A percentile compares a stretch with the other conserved stretches of the same genome.
phyloP scores from a whole-genome alignment of 92 coral and sea anemone genomes.

The Epizoanthus stellaris region DNA sequence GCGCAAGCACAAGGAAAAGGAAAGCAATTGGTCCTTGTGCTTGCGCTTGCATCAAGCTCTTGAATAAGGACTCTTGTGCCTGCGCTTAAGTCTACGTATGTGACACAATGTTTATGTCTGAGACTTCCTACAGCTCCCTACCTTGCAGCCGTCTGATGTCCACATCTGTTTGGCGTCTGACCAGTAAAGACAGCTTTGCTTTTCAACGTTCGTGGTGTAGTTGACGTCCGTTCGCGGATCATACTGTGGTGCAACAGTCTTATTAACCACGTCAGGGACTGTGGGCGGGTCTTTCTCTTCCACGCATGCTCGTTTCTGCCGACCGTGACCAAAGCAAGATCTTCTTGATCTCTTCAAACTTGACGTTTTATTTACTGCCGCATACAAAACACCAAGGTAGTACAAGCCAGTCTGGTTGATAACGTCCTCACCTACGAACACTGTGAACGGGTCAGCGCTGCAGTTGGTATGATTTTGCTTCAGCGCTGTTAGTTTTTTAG shows the following conservation, averaged over 20 bases:
- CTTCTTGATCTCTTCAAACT: constrained; percentile 16
- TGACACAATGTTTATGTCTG: neutral
- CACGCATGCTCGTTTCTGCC: constrained; percentile 35
- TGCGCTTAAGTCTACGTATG: no score
- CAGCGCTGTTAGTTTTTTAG: neutral
- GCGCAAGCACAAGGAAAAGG: no score
- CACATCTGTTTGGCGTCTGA: constrained; percentile 16
- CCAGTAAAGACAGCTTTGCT: constrained; percentile 39
- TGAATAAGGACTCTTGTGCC: no score
- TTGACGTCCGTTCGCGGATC: constrained; percentile 28
- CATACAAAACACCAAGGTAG: constrained; percentile 19
- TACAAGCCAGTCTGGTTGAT: constrained; percentile 25
- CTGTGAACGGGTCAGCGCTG: constrained; percentile 12
- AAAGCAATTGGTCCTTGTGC: no score
- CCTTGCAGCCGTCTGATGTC: constrained; percentile 37
- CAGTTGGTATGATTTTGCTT: neutral
- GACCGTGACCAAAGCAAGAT: constrained; percentile 1
- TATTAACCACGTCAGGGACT: neutral
- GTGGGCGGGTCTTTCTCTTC: constrained; percentile 26
- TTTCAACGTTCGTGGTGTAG: constrained; percentile 26
- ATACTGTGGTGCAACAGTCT: constrained; percentile 13
- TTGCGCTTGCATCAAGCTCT: no score
- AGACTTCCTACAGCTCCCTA: neutral
- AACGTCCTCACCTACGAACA: constrained; percentile 7
- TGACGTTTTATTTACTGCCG: neutral